A percentile compares a stretch with the other conserved stretches of the same genome.
phyloP scores from a whole-genome alignment of 2,888 invertebrate species.

The Encarsia formosa region DNA sequence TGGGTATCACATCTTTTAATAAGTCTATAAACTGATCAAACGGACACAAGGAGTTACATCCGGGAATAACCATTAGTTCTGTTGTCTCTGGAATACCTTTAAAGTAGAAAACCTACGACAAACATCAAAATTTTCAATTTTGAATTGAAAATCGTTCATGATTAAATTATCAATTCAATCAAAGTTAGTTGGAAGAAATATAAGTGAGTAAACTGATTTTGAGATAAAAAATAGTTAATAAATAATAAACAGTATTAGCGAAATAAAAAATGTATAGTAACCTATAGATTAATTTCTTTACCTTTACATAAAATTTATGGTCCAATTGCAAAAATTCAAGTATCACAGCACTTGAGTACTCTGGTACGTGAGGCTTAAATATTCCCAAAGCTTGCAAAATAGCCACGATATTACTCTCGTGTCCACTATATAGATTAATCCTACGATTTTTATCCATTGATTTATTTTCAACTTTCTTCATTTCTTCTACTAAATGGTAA shows the following conservation, averaged over 20 bases:
- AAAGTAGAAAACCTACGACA: constrained; percentile 12
- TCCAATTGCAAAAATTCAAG: constrained; percentile 37
- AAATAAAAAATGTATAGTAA: too few relatives aligned
- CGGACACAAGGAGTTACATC: constrained; percentile 55
- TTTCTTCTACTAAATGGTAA: constrained; percentile 19
- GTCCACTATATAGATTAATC: constrained; percentile 41
- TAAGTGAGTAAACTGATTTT: too few relatives aligned
- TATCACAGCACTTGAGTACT: constrained; percentile 39
- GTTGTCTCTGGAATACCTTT: constrained; percentile 49
- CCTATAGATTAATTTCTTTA: constrained; percentile 23
- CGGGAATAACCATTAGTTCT: constrained; percentile 49
- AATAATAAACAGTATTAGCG: too few relatives aligned
- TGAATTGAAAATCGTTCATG: background rate
- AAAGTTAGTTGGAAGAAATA: too few relatives aligned
- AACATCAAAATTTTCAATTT: background rate
- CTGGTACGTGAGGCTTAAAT: constrained; percentile 41
- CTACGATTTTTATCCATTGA: constrained; percentile 42
- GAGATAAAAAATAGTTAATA: too few relatives aligned
- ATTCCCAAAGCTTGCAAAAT: constrained; percentile 38
- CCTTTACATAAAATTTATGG: constrained; percentile 41
- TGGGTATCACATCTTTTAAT: constrained; percentile 52
- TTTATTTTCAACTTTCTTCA: constrained; percentile 36
- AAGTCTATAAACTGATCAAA: constrained; percentile 53
- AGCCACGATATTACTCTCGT: constrained; percentile 41
- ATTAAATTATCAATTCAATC: background rate